Conservation (phyloP, 2,888 invertebrate species). For the Pollenia amentaria region DNA sequence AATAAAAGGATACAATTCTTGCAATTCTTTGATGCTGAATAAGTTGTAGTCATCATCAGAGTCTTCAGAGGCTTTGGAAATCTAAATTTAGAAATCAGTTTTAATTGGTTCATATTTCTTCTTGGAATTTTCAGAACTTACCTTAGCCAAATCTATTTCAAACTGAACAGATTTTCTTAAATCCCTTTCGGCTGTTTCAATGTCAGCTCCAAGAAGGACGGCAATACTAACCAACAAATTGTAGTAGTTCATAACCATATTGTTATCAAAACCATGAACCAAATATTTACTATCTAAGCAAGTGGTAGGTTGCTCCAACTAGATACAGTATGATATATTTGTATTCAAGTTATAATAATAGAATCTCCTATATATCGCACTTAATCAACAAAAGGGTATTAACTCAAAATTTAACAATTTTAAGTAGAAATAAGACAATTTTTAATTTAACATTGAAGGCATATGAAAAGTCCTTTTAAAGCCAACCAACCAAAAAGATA, state of each 20-base stretch:
- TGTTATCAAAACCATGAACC: constrained; percentile 92
- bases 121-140: constrained; percentile 88
- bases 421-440: too few relatives aligned
- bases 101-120: not conserved
- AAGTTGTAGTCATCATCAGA: constrained; percentile 95
- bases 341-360: too few relatives aligned
- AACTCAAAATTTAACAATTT: too few relatives aligned
- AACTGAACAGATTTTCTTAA: constrained; percentile 93
- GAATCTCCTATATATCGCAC: too few relatives aligned
- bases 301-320: constrained; percentile 95
- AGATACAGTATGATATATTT: constrained; percentile 72
- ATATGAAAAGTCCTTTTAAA: too few relatives aligned
- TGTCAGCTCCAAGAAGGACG: constrained; percentile 92
- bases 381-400: too few relatives aligned
- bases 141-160: constrained; percentile 95
- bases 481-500: too few relatives aligned
- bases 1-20: constrained; percentile 88
- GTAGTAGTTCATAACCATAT: constrained; percentile 93
- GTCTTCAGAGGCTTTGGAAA: constrained; percentile 94
- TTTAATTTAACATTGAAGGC: too few relatives aligned
- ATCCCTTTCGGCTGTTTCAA: constrained; percentile 88
- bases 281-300: constrained; percentile 94
- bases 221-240: constrained; percentile 95
- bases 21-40: constrained; percentile 91
- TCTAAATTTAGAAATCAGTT: constrained; percentile 85